Percentiles rank a stretch among this genome's conserved stretches.
Evolutionary conservation across 2,888 invertebrate species (phyloP).

Genomic region (Heliconius aoede): DNA sequence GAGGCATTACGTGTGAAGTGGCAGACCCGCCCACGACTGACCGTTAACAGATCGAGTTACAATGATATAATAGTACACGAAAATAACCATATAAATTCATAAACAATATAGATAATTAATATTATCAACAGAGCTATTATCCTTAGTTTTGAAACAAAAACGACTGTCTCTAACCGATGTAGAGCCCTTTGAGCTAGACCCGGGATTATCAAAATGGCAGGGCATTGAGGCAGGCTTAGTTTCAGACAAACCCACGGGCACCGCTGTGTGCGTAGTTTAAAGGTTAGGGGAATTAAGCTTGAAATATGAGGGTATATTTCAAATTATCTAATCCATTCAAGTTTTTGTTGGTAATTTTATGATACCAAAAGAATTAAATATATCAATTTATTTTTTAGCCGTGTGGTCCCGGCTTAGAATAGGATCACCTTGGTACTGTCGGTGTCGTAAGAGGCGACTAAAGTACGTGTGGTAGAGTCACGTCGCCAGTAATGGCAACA

Average conservation of each 20-base stretch:
- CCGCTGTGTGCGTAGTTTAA: neutral
- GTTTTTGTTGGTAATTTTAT: neutral
- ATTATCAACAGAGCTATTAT: neutral
- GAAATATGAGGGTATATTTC: no score
- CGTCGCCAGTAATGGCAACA: no score
- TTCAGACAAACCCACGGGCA: neutral
- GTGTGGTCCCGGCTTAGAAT: no score
- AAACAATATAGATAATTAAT: neutral
- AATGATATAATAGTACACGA: neutral
- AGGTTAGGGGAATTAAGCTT: neutral
- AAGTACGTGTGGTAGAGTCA: no score
- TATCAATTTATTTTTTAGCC: neutral
- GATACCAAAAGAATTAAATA: neutral
- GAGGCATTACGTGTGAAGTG: no score
- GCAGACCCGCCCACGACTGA: no score
- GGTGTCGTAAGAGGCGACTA: no score
- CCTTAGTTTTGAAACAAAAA: neutral
- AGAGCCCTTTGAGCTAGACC: neutral
- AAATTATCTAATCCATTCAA: neutral
- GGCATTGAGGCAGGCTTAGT: constrained; percentile 21
- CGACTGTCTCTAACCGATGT: neutral
- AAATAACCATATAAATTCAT: neutral
- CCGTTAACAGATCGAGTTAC: no score
- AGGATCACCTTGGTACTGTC: no score
- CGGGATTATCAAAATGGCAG: constrained; percentile 12